Evolutionary conservation across 2,113 vertebrate species (phyloP).

Genomic region (Phalacrocorax pelagicus): DNA sequence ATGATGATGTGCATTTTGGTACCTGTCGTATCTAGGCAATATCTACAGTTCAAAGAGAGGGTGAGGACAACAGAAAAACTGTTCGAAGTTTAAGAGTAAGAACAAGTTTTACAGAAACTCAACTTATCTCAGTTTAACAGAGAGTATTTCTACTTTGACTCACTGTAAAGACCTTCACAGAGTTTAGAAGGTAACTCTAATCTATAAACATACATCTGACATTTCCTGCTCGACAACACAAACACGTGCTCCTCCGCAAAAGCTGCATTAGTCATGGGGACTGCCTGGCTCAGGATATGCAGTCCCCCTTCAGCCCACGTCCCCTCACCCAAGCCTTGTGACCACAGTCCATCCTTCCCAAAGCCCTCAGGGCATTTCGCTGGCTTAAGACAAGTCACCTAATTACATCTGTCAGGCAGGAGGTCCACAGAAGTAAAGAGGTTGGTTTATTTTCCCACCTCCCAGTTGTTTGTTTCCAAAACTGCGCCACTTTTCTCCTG

Average conservation of each 20-base stretch:
- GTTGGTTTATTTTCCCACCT: neutral
- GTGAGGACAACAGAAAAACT: neutral
- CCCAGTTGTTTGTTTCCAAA: neutral
- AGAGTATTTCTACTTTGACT: neutral
- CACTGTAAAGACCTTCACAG: neutral
- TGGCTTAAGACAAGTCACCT: neutral
- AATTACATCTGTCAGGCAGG: fast-evolving
- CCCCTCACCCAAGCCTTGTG: neutral
- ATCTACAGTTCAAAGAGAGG: neutral
- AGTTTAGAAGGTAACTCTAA: neutral
- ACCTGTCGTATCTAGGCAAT: neutral
- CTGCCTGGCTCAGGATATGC: neutral
- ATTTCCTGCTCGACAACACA: constrained; percentile 46
- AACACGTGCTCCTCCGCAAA: neutral
- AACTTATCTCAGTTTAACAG: neutral
- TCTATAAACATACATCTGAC: neutral
- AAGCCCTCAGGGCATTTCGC: neutral
- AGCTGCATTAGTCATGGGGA: neutral
- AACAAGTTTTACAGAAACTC: neutral
- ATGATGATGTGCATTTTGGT: fast-evolving
- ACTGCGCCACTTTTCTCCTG: neutral
- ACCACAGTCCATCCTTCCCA: neutral
- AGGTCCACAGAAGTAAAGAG: neutral
- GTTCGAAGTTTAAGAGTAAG: neutral
- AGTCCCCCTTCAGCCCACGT: neutral